A percentile compares a stretch with the other conserved stretches of the same genome.
These are phyloP conservation scores for Balaeniceps rex DNA, from an alignment of 2,113 vertebrate genomes.

Conservation along the genomic window DNA sequence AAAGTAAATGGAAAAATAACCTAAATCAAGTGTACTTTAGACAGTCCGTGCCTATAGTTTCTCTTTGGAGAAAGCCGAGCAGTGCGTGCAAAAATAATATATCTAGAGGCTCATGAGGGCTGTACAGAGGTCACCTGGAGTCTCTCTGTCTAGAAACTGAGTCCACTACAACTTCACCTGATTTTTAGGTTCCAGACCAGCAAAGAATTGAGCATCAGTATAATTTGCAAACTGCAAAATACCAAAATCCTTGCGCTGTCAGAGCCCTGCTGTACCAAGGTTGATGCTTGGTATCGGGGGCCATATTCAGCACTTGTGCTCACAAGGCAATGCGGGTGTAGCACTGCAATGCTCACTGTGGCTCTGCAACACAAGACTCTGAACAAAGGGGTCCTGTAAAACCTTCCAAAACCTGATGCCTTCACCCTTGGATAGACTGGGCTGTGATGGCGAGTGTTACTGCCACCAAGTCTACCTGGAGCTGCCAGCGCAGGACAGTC, in stretches of 20 bases:
- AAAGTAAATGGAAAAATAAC: slow-evolving; percentile 49
- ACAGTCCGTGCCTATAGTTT: neutral
- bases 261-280: neutral
- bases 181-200: neutral
- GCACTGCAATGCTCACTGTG: fast-evolving
- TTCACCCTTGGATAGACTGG: neutral
- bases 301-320: fast-evolving
- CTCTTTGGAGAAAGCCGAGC: neutral
- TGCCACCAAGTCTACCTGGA: neutral
- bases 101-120: neutral
- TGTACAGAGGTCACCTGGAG: neutral
- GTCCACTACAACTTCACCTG: neutral
- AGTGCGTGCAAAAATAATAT: neutral
- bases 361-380: neutral
- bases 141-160: neutral
- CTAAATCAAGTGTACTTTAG: neutral
- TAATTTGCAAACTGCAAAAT: neutral
- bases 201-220: neutral
- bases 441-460: neutral
- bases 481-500: neutral
- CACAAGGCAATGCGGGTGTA: neutral
- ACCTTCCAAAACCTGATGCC: neutral
- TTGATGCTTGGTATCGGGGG: fast-evolving
- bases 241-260: neutral
- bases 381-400: neutral